These are phyloP conservation scores for Oostethus manadensis DNA, from an alignment of 2,113 vertebrate genomes.

Conservation along the genomic window DNA sequence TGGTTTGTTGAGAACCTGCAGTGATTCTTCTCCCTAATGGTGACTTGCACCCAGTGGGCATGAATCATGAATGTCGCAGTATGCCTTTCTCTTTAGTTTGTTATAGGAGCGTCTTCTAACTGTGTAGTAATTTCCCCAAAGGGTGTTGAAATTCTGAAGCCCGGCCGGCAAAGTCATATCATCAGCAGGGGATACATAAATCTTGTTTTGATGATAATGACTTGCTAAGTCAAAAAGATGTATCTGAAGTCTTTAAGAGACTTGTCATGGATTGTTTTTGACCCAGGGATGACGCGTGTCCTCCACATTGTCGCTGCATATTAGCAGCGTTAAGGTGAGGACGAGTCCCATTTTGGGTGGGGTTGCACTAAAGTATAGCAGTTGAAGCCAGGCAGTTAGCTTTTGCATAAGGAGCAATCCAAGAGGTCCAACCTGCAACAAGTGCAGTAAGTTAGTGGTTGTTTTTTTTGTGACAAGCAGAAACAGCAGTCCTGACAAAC, in stretches of 20 bases:
- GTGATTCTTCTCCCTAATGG: no score
- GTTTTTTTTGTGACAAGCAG: not conserved
- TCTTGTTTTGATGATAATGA: constrained; percentile 2
- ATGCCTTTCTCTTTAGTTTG: not conserved
- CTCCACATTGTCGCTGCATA: not conserved
- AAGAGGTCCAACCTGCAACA: not conserved
- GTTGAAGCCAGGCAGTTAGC: not conserved
- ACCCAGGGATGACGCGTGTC: not conserved
- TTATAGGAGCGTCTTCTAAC: no score
- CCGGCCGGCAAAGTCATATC: not conserved
- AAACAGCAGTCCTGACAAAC: no score
- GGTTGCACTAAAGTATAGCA: not conserved
- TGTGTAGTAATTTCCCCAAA: not conserved
- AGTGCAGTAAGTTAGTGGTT: no score
- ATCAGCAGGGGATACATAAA: not conserved
- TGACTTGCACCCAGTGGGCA: not conserved
- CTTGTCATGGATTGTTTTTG: not conserved
- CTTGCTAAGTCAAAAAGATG: constrained; percentile 1
- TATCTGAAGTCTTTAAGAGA: not conserved
- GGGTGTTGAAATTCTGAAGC: not conserved
- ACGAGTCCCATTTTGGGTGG: not conserved
- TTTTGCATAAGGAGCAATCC: not conserved
- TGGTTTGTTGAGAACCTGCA: no score
- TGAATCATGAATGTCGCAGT: not conserved
- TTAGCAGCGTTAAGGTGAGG: not conserved